Percentiles rank a stretch among this genome's conserved stretches.
phyloP scores from a whole-genome alignment of 2,888 invertebrate species.

The Magallana nippona region DNA sequence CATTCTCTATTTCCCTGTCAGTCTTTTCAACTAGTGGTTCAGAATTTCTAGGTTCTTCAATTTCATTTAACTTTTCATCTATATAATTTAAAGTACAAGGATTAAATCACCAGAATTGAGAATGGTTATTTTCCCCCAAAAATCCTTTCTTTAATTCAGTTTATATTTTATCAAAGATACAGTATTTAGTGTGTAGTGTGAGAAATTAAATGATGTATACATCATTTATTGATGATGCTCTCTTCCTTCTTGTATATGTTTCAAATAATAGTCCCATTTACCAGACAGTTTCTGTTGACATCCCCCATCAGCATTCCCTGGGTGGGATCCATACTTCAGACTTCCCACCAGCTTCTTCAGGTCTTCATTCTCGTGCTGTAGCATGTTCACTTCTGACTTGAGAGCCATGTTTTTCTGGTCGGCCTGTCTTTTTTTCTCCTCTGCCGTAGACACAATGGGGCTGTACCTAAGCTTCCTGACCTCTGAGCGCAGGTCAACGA shows the following conservation, averaged over 20 bases:
- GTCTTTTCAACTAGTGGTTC: no score
- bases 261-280: background rate
- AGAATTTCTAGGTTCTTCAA: no score
- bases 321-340: constrained; percentile 32
- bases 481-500: constrained; percentile 38
- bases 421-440: background rate
- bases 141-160: no score
- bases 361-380: constrained; percentile 36
- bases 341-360: constrained; percentile 23
- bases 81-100: no score
- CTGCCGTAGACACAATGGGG: background rate
- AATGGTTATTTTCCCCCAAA: no score
- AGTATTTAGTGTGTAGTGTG: no score
- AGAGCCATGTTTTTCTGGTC: constrained; percentile 19
- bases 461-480: constrained; percentile 29
- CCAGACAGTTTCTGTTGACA: background rate
- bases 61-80: no score
- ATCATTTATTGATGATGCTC: no score
- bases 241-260: no score
- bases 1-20: background rate
- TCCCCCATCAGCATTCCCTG: constrained; percentile 28
- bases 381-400: constrained; percentile 25
- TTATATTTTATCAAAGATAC: no score
- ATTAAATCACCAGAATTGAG: no score
- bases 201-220: no score